Percentiles rank a stretch among this genome's conserved stretches.
Evolutionary conservation across 2,113 vertebrate genomes (phyloP).

Genomic region (Acanthisitta chloris): DNA sequence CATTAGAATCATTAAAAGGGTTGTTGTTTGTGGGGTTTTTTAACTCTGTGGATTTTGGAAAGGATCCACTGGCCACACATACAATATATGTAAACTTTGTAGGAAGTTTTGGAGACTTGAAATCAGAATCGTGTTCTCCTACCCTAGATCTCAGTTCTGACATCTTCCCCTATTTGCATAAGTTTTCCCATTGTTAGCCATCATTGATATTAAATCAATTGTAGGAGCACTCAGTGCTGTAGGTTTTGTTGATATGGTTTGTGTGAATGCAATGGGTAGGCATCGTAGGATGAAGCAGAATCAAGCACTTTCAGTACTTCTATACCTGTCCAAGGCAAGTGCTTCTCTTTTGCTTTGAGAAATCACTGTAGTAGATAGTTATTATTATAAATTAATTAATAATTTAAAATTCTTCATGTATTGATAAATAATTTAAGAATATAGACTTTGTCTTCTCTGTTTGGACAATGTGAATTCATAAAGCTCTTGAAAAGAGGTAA

Average conservation of each 20-base stretch:
- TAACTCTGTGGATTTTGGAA: background rate
- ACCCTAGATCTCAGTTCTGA: background rate
- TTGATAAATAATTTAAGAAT: constrained; percentile 24
- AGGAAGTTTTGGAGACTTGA: background rate
- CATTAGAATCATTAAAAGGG: background rate
- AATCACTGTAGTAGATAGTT: background rate
- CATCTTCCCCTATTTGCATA: background rate
- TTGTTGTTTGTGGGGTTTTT: background rate
- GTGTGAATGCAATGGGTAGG: background rate
- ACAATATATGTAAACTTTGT: background rate
- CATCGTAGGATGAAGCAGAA: background rate
- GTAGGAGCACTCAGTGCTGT: background rate
- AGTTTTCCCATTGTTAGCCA: background rate
- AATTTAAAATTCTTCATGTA: background rate
- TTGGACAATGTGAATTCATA: background rate
- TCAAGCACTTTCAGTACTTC: background rate
- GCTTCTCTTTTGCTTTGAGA: background rate
- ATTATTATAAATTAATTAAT: background rate
- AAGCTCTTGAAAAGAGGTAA: background rate
- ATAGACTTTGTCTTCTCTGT: background rate
- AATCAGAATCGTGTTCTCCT: background rate
- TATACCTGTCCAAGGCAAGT: background rate
- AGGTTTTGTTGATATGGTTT: background rate
- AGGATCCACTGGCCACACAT: background rate
- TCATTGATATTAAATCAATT: background rate